phyloP scores from a whole-genome alignment of 2,113 vertebrate genomes.

The Apodemus speciosus region DNA sequence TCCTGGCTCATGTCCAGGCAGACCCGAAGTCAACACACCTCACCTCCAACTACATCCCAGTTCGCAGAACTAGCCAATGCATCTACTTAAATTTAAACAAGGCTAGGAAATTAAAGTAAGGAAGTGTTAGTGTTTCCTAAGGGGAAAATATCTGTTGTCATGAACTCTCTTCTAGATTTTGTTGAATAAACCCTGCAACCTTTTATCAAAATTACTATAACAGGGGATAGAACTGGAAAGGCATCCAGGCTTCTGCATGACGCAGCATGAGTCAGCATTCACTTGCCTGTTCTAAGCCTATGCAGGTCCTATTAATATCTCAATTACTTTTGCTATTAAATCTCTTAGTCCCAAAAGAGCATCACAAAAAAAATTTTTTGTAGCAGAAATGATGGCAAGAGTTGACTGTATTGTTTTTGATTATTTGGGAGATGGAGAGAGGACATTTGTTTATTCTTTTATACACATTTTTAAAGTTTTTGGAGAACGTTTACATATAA shows the following conservation, averaged over 20 bases:
- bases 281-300: background rate
- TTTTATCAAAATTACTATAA: background rate
- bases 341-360: background rate
- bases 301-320: background rate
- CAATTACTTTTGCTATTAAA: background rate
- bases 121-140: background rate
- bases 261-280: background rate
- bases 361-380: background rate
- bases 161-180: background rate
- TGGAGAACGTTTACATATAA: background rate
- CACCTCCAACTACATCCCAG: background rate
- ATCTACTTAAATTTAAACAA: background rate
- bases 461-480: background rate
- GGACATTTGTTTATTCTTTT: accelerated
- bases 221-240: background rate
- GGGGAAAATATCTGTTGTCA: background rate
- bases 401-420: background rate
- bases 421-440: background rate
- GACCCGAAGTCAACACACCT: background rate
- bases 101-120: background rate
- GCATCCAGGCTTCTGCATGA: background rate
- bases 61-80: background rate
- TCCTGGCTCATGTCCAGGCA: background rate
- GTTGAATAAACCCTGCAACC: background rate
- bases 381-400: background rate